A percentile compares a stretch with the other conserved stretches of the same genome.
These are phyloP conservation scores for Plestiodon gilberti DNA, from an alignment of 2,113 vertebrate genomes.

Conservation along the genomic window DNA sequence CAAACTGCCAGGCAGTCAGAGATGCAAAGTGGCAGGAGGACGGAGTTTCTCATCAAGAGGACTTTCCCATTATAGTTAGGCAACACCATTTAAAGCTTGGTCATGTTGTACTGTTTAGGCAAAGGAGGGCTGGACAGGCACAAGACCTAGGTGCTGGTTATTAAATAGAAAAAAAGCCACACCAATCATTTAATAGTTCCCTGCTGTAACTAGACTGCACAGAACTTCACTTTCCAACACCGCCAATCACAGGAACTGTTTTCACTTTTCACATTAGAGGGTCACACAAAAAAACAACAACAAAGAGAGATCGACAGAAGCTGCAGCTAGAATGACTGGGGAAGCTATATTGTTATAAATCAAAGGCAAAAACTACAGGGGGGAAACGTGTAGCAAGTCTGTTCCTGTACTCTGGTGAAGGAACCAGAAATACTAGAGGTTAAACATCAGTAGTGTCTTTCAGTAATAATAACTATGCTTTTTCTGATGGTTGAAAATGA, in stretches of 20 bases:
- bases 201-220: background rate
- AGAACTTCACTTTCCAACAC: background rate
- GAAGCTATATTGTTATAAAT: slow-evolving; percentile 34
- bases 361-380: slow-evolving; percentile 17
- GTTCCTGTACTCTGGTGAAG: background rate
- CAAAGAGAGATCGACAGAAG: background rate
- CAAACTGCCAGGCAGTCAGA: background rate
- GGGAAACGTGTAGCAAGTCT: background rate
- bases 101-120: background rate
- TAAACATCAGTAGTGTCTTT: background rate
- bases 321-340: slow-evolving; percentile 3
- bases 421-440: slow-evolving; percentile 24
- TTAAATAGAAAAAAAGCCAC: background rate
- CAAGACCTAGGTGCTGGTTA: background rate
- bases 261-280: slow-evolving; percentile 24
- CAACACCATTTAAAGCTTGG: background rate
- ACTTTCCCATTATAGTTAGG: background rate
- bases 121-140: background rate
- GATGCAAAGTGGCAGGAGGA: background rate
- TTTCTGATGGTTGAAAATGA: slow-evolving; percentile 59
- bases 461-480: slow-evolving; percentile 20
- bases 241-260: background rate
- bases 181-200: slow-evolving; percentile 1
- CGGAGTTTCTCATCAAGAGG: no score
- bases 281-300: slow-evolving; percentile 12